These are phyloP conservation scores for Acanthosepion pharaonis DNA, from an alignment of 2,888 invertebrate species.

Conservation along the genomic window DNA sequence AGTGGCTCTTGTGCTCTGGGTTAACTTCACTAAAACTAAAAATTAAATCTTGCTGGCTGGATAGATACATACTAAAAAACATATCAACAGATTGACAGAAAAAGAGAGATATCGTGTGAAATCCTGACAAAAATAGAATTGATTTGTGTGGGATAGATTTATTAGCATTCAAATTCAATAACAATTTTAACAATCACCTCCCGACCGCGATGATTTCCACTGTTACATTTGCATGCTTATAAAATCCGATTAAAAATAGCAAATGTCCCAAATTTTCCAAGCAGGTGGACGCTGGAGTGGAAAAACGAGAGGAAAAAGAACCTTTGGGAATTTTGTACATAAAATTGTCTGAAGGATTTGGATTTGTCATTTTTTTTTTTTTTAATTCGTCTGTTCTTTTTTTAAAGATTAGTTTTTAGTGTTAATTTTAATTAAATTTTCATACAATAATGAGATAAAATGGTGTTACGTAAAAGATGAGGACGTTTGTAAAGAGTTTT, in stretches of 20 bases:
- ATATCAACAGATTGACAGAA: too few relatives aligned
- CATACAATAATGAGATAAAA: background rate
- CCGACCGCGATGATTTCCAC: background rate
- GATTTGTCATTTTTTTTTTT: background rate
- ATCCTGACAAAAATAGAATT: too few relatives aligned
- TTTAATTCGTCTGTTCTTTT: background rate
- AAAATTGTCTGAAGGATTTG: background rate
- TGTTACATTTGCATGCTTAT: background rate
- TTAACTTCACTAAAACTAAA: too few relatives aligned
- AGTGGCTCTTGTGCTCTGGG: too few relatives aligned
- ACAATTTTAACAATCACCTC: background rate
- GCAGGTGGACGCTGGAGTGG: background rate
- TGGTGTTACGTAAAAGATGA: background rate
- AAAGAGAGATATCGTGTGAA: too few relatives aligned
- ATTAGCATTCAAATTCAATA: constrained; percentile 17
- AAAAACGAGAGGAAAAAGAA: background rate
- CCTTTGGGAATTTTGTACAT: background rate
- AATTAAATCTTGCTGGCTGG: too few relatives aligned
- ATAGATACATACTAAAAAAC: too few relatives aligned
- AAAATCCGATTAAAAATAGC: background rate
- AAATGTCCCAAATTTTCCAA: background rate
- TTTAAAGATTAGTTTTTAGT: background rate
- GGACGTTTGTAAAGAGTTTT: background rate
- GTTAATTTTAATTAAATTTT: background rate
- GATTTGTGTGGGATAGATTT: background rate